Conservation (phyloP, 2,113 vertebrate genomes). For the Abramis brama region DNA sequence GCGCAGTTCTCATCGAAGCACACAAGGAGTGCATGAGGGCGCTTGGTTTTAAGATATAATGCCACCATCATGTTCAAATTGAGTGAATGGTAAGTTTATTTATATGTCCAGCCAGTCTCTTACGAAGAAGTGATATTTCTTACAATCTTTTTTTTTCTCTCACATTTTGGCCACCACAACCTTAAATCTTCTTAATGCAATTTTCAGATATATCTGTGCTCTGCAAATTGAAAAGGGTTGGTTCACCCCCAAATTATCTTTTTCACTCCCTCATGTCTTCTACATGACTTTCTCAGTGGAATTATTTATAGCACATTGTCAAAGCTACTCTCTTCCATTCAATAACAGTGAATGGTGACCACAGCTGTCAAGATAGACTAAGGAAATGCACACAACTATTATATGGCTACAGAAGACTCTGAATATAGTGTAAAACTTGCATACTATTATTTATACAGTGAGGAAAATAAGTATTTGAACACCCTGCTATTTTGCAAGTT, state of each 20-base stretch:
- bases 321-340: background rate
- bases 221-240: background rate
- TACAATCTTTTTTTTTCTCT: background rate
- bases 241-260: background rate
- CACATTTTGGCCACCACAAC: background rate
- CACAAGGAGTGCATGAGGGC: conserved; percentile 98
- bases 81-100: conserved; percentile 49
- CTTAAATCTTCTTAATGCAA: background rate
- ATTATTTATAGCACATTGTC: background rate
- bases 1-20: conserved; percentile 89
- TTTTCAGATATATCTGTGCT: background rate
- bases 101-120: background rate
- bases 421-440: background rate
- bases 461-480: too few species aligned
- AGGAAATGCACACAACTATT: background rate
- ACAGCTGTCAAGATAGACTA: background rate
- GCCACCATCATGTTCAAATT: background rate
- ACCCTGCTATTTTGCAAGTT: too few species aligned
- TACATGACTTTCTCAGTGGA: background rate
- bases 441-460: too few species aligned
- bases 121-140: background rate
- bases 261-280: background rate
- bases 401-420: background rate
- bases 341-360: background rate
- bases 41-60: conserved; percentile 93